These are phyloP conservation scores for Ophion ventricosus DNA, from an alignment of 2,888 invertebrate species.

Conservation along the genomic window DNA sequence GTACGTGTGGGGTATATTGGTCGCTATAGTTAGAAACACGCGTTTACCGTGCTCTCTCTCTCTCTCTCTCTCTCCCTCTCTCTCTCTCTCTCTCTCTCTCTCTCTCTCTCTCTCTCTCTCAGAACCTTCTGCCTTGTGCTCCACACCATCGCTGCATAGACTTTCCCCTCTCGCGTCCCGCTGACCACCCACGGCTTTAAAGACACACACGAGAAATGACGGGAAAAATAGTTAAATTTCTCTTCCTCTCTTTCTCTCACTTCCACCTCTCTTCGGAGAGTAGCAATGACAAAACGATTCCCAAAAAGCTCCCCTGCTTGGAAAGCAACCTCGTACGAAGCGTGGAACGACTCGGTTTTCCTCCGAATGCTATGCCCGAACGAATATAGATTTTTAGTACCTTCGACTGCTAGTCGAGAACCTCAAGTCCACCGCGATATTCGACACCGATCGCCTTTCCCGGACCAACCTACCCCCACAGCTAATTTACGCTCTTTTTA, in stretches of 20 bases:
- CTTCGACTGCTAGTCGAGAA: not conserved
- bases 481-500: not conserved
- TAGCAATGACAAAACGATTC: slow-evolving; percentile 25
- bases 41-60: slow-evolving; percentile 57
- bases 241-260: not conserved
- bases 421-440: not conserved
- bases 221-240: slow-evolving; percentile 3
- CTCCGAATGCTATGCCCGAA: slow-evolving; percentile 29
- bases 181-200: not conserved
- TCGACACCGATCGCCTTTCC: not conserved
- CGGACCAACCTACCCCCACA: not conserved
- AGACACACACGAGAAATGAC: not conserved
- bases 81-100: no score
- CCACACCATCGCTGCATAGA: not conserved
- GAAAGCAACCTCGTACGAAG: slow-evolving; percentile 17
- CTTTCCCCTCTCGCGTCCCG: not conserved
- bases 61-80: slow-evolving; percentile 31
- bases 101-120: slow-evolving; percentile 27
- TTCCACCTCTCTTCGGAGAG: not conserved
- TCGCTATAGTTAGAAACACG: slow-evolving; percentile 81
- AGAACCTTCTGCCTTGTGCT: slow-evolving; percentile 21
- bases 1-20: slow-evolving; percentile 62
- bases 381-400: slow-evolving; percentile 55
- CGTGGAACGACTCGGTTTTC: slow-evolving; percentile 7
- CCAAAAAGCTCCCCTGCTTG: not conserved